Conservation (phyloP, 2,888 invertebrate species). For the Ditylenchus weischeri region DNA sequence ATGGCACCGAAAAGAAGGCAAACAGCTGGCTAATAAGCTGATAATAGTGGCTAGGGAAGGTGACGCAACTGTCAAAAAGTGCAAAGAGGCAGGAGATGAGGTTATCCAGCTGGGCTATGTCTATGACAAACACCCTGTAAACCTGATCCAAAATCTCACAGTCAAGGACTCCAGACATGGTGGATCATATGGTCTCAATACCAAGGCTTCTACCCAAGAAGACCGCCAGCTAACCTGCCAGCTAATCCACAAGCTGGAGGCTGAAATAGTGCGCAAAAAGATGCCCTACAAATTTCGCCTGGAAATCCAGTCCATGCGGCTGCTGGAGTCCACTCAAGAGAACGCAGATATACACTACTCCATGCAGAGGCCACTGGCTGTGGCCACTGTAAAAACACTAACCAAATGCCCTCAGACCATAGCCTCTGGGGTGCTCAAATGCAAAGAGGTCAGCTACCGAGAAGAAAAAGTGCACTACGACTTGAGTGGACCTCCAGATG, state of each 20-base stretch:
- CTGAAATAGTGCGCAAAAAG: conserved; percentile 19
- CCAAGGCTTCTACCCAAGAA: conserved; percentile 39
- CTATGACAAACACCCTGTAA: conserved; percentile 35
- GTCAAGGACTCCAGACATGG: conserved; percentile 38
- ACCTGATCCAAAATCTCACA: conserved; percentile 27
- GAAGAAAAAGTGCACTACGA: conserved; percentile 32
- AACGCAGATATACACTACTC: conserved; percentile 16
- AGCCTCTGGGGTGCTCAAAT: conserved; percentile 7
- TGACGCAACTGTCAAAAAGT: conserved; percentile 20
- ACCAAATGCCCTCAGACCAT: conserved; percentile 9
- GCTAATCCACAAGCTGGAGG: conserved; percentile 8
- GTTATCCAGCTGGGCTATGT: conserved; percentile 38
- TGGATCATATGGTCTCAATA: conserved; percentile 35
- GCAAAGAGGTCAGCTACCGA: conserved; percentile 25
- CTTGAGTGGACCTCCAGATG: conserved; percentile 4
- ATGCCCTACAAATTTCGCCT: conserved; percentile 17
- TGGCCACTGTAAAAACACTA: not conserved
- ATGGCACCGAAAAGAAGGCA: conserved; percentile 25
- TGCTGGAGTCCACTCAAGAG: conserved; percentile 32
- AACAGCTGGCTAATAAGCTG: conserved; percentile 20
- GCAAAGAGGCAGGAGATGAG: conserved; percentile 40
- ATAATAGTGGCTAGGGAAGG: conserved; percentile 37
- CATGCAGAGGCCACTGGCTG: conserved; percentile 12
- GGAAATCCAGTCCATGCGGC: conserved; percentile 18
- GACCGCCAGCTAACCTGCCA: conserved; percentile 12